Conservation (phyloP, 2,113 vertebrate species). For the Pseudorasbora parva region DNA sequence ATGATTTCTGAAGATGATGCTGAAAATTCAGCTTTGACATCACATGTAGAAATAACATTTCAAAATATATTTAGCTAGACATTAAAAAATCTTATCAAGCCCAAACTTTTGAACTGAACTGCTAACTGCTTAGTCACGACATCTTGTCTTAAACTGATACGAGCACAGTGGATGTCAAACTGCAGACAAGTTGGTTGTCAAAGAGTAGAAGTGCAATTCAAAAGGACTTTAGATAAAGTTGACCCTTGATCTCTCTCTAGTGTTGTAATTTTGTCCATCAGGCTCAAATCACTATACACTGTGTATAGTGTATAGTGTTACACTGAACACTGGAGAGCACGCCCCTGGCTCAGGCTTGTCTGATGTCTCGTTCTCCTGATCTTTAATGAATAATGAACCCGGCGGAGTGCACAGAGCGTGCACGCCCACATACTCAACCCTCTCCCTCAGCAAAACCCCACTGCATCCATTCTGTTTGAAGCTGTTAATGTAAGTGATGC, state of each 20-base stretch:
- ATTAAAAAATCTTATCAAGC: not conserved
- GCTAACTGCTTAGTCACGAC: not conserved
- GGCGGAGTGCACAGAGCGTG: not conserved
- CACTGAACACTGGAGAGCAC: not conserved
- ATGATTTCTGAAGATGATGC: not conserved
- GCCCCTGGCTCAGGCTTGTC: not conserved
- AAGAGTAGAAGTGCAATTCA: not conserved
- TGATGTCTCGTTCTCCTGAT: not conserved
- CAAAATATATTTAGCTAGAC: not conserved
- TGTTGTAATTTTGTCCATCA: not conserved
- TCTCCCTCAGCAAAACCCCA: constrained; percentile 2
- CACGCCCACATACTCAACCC: constrained; percentile 7
- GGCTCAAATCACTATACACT: not conserved
- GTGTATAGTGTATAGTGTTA: no score
- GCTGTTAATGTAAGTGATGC: constrained; percentile 25
- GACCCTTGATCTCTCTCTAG: constrained; percentile 16
- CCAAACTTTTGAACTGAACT: not conserved
- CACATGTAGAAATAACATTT: not conserved
- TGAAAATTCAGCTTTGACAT: no score
- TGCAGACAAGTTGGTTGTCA: not conserved
- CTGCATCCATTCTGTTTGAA: not conserved
- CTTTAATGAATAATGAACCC: constrained; percentile 46
- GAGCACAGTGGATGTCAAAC: not conserved
- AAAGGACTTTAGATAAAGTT: not conserved
- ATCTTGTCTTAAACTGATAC: not conserved